Evolutionary conservation across 2,797 vertebrate species (phyloP), one percentile per base, ranked within the genome.

Genomic region (Hipposideros larvatus): DNA sequence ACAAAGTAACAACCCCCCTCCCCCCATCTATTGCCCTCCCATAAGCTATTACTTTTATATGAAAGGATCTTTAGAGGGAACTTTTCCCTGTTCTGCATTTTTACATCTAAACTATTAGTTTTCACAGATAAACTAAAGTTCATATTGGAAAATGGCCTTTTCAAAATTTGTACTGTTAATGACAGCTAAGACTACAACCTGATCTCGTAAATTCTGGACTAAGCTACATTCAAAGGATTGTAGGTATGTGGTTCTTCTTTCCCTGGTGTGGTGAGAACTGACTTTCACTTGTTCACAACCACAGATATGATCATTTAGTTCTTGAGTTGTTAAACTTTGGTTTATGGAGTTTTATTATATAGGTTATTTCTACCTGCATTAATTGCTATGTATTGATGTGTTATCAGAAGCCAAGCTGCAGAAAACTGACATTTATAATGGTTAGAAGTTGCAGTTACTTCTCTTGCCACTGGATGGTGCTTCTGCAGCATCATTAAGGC

Each of bases 391-490:
- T 74, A 55, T n/a, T 84, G 22, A 24, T 86, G 41, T 89, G 85
- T 94, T 11, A n/a, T 70, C 31, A 75, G 77, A 92, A 83, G 48
- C 11, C 51, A 74, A 46, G 37, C 53, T 95, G 70, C 94, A 73
- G 19, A 74, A 63, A 94, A 92, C 15, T 31, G 4, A 11, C 53
- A 0, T 15, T 80, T 90, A 19, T 11, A 70, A 53, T 79, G 51
- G 31, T 24, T 87, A n/a, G 22, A 91, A 87, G 87, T 87, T 94
- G 89, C 65, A 94, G 59, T 95, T 94, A 84, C 41, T 85, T 31
- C 65, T 95, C 59, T 95, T 95, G 91, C 96, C 97, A 96, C 94
- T 95, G 78, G 97, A 80, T 95, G 94, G 95, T 84, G 91, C 83
- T 79, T 96, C 86, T 84, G n/a, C 63, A 89, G 53, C 75, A 91